A percentile compares a stretch with the other conserved stretches of the same genome.
phyloP scores from a whole-genome alignment of 2,113 vertebrate species.

The Passer montanus region DNA sequence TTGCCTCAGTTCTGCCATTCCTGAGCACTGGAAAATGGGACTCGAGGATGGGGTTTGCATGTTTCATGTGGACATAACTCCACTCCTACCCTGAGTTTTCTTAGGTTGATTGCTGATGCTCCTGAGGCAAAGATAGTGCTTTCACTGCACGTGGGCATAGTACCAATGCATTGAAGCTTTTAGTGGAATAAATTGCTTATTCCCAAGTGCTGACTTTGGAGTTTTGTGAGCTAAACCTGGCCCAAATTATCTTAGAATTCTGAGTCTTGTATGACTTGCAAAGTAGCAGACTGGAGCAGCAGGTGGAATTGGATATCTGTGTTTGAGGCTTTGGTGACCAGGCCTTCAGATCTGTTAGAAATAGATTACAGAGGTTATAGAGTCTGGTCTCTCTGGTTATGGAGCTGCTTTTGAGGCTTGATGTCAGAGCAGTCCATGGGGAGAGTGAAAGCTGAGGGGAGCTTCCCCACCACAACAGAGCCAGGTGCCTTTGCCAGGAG shows the following conservation, averaged over 20 bases:
- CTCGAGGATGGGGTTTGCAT: neutral
- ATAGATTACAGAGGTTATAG: neutral
- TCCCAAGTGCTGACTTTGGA: neutral
- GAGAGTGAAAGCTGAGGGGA: neutral
- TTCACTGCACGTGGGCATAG: neutral
- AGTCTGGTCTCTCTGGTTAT: neutral
- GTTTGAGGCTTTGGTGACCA: neutral
- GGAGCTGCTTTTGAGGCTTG: neutral
- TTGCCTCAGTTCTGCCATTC: neutral
- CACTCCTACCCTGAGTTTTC: neutral
- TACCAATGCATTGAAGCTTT: neutral
- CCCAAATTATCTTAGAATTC: neutral
- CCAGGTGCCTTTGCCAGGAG: neutral
- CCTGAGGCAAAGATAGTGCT: neutral
- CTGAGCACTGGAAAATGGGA: neutral
- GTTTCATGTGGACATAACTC: neutral
- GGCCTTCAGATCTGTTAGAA: neutral
- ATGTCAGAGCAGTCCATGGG: neutral
- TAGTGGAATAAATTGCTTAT: neutral
- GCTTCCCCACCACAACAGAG: neutral
- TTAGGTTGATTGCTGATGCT: neutral
- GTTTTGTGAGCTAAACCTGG: neutral
- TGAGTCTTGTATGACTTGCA: neutral
- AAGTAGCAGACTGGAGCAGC: neutral
- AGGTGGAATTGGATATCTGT: neutral